Evolutionary conservation across 2,113 vertebrate genomes (phyloP).

Genomic region (Embiotoca jacksoni): DNA sequence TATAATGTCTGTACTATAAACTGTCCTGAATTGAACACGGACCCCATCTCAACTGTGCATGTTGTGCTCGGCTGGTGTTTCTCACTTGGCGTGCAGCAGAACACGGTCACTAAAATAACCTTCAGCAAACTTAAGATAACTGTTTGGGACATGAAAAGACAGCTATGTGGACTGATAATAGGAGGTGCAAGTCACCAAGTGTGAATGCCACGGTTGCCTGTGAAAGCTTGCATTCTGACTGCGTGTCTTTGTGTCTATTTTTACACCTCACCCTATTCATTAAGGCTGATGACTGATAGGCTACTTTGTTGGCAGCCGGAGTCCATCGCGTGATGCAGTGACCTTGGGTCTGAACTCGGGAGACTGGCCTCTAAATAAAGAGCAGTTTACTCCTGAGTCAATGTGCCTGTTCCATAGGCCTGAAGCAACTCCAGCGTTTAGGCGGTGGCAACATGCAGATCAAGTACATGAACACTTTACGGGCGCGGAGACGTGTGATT

Average conservation of each 20-base stretch:
- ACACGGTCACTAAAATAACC: slow-evolving; percentile 51
- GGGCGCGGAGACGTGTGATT: slow-evolving; percentile 36
- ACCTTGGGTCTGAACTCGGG: slow-evolving; percentile 76
- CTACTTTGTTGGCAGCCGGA: slow-evolving; percentile 74
- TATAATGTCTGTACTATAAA: background rate
- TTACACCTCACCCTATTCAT: slow-evolving; percentile 76
- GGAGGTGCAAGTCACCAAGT: slow-evolving; percentile 59
- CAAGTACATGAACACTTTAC: slow-evolving; percentile 32
- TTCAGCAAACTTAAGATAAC: slow-evolving; percentile 55
- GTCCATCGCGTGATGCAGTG: slow-evolving; percentile 72
- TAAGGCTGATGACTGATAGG: slow-evolving; percentile 81
- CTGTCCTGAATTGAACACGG: background rate
- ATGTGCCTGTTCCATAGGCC: slow-evolving; percentile 21
- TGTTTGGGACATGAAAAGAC: slow-evolving; percentile 39
- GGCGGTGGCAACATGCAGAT: slow-evolving; percentile 33
- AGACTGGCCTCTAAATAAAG: slow-evolving; percentile 76
- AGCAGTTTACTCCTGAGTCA: slow-evolving; percentile 49
- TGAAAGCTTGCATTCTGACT: slow-evolving; percentile 70
- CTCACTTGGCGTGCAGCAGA: slow-evolving; percentile 24
- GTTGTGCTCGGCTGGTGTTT: slow-evolving; percentile 26
- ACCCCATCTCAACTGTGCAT: background rate
- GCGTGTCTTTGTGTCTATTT: slow-evolving; percentile 79
- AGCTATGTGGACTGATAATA: slow-evolving; percentile 71
- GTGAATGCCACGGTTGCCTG: slow-evolving; percentile 59
- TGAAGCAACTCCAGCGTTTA: slow-evolving; percentile 33